Evolutionary conservation across 2,113 vertebrate species (phyloP).

Genomic region (Deroptyus accipitrinus): DNA sequence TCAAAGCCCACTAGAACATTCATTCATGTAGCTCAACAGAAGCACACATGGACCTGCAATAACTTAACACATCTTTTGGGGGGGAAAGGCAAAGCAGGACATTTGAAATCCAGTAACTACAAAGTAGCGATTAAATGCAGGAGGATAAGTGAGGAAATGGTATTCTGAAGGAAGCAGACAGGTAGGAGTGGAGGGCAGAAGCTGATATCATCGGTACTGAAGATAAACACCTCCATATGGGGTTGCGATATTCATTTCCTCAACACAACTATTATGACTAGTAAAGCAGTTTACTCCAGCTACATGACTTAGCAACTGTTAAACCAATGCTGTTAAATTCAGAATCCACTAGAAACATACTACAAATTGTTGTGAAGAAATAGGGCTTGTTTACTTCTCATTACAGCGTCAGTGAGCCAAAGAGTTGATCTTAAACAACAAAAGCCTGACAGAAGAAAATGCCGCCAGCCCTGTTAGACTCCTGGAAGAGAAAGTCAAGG

Average conservation of each 20-base stretch:
- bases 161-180: background rate
- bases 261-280: background rate
- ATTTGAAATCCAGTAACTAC: background rate
- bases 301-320: conserved; percentile 16
- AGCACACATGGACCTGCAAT: background rate
- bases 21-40: background rate
- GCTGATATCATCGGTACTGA: background rate
- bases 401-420: conserved; percentile 36
- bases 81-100: background rate
- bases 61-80: background rate
- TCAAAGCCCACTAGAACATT: background rate
- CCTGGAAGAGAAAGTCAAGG: conserved; percentile 40
- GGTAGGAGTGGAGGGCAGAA: background rate
- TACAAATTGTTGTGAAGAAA: conserved; percentile 34
- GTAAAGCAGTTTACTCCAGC: background rate
- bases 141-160: background rate
- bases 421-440: conserved; percentile 46
- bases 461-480: background rate
- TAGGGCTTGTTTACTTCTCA: conserved; percentile 41
- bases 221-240: background rate
- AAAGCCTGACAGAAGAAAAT: conserved; percentile 45
- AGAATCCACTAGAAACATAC: background rate
- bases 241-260: background rate
- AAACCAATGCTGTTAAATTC: background rate
- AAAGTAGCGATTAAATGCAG: background rate